Base-by-base conservation (phyloP, 2,113 vertebrate species). In the Physeter macrocephalus region DNA sequence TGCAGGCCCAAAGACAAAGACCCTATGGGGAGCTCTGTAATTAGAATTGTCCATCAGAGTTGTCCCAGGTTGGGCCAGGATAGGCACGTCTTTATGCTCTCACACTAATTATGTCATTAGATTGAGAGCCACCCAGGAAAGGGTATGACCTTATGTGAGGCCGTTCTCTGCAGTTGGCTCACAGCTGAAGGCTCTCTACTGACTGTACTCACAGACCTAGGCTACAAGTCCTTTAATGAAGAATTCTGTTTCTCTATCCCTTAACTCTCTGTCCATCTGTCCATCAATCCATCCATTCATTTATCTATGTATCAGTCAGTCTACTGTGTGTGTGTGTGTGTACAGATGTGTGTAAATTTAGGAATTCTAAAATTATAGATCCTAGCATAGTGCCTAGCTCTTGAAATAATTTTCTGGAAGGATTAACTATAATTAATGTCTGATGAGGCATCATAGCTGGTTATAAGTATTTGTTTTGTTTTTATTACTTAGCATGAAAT, bases 391-490 rank as follows among this genome's bases (percentile, higher is more conserved):
- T 29, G 49, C 41, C 20, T 69, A 52, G 46, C n/a, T 41, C 34
- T 77, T 77, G 61, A 95, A 94, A 89, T 77, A 34, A 43, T 86
- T 95, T 66, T n/a, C 39, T 39, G 43, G 14, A 64, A 77, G 49
- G 66, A 71, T 62, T 81, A 15, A 62, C 15, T 46, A 5, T 46
- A 43, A 86, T 49, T 90, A 21, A 84, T 77, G 31, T 31, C 36
- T 59, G 27, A 77, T 1, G 21, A 88, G 54, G 36, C 20, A 36
- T n/a, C 41, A 43, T 61, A 61, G 5, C 52, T 96, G 10, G 29
- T 66, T 84, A 59, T 87, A 96, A 90, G 1, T 20, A 34, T 86
- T 96, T 15, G 34, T 92, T 97, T 96, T 95, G n/a, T 94, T 67
- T 61, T 66, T 64, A 43, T 88, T 29, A 25, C 67, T 96, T 54